Percentiles rank a stretch among this genome's conserved stretches.
phyloP scores from a whole-genome alignment of 2,888 invertebrate genomes.

The Ceraclea dissimilis region DNA sequence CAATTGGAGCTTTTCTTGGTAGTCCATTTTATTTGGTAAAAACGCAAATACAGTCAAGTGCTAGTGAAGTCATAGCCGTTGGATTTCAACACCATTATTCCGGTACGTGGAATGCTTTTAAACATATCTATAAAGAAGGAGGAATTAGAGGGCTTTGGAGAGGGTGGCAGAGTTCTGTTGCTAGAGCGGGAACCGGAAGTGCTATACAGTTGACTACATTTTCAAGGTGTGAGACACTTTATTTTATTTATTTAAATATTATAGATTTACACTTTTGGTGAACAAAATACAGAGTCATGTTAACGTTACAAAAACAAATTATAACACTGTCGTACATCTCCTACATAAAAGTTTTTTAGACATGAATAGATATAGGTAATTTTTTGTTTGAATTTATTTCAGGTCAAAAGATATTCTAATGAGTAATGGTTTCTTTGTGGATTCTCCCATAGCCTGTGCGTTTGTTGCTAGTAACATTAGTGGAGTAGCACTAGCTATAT shows the following conservation, averaged over 20 bases:
- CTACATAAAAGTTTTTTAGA: too few relatives aligned
- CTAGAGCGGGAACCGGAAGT: conserved; percentile 74
- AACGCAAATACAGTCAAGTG: conserved; percentile 72
- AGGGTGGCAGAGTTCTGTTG: conserved; percentile 64
- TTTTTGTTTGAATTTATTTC: conserved; percentile 1
- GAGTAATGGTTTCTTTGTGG: conserved; percentile 10
- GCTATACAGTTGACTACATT: conserved; percentile 78
- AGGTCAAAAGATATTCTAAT: conserved; percentile 20
- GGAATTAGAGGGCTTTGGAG: conserved; percentile 66
- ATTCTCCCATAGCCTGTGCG: conserved; percentile 19
- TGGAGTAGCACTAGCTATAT: conserved; percentile 64
- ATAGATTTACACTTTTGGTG: too few relatives aligned
- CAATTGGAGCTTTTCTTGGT: conserved; percentile 58
- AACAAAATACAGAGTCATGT: too few relatives aligned
- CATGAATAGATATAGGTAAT: too few relatives aligned
- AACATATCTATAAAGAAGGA: conserved; percentile 44
- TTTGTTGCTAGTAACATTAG: conserved; percentile 61
- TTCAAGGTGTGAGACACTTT: conserved; percentile 44
- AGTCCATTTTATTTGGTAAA: conserved; percentile 78
- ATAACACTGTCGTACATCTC: too few relatives aligned
- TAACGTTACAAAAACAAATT: too few relatives aligned
- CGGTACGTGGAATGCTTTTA: conserved; percentile 47
- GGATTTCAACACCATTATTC: conserved; percentile 73
- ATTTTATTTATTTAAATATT: not conserved
- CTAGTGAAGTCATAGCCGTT: conserved; percentile 69